Conservation (phyloP, 2,888 invertebrate genomes). For the Nymphalis urticae region DNA sequence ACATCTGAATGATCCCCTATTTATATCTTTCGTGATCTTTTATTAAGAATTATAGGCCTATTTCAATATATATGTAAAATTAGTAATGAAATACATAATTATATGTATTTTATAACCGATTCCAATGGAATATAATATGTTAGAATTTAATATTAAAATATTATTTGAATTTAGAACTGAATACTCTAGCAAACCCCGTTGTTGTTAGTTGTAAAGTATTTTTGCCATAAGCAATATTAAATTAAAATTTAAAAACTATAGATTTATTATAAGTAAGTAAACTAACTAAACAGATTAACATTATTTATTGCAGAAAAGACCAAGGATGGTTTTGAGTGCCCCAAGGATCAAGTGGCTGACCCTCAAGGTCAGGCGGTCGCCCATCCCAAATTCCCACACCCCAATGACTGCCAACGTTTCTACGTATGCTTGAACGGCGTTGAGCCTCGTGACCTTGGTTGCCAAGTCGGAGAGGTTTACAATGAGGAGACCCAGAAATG, state of each 20-base stretch:
- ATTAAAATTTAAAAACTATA: background rate
- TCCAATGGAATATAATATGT: background rate
- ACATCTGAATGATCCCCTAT: conserved; percentile 16
- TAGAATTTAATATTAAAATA: background rate
- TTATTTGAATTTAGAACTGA: no score
- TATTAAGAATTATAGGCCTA: background rate
- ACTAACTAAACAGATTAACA: background rate
- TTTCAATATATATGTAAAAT: background rate
- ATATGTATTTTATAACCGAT: background rate
- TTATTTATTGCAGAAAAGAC: conserved; percentile 83
- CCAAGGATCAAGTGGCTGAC: conserved; percentile 85
- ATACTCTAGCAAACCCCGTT: no score
- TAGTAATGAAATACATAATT: background rate
- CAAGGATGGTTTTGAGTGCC: conserved; percentile 93
- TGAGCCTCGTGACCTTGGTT: conserved; percentile 93
- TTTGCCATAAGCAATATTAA: no score
- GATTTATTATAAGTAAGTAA: no score
- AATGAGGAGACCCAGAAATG: conserved; percentile 92
- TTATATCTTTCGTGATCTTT: conserved; percentile 24
- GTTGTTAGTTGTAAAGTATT: no score
- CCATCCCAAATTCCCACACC: conserved; percentile 93
- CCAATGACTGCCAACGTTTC: conserved; percentile 94
- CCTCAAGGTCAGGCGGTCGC: conserved; percentile 86
- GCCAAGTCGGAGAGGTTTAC: conserved; percentile 94
- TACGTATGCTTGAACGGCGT: conserved; percentile 93